A percentile compares a stretch with the other conserved stretches of the same genome.
Evolutionary conservation across 2,888 invertebrate species (phyloP).

Genomic region (Polymixis lichenea): DNA sequence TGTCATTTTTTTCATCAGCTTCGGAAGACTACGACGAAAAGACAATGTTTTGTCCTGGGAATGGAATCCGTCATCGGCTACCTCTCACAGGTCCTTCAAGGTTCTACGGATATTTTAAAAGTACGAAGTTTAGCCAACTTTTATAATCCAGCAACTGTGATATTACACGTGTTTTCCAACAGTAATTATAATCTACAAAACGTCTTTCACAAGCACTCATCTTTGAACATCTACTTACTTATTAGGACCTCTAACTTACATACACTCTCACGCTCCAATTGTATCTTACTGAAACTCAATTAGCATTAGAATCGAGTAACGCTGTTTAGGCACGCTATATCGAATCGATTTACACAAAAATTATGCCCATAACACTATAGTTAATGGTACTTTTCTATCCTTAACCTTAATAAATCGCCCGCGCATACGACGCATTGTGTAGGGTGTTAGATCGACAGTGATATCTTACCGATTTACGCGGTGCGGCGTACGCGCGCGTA

Average conservation of each 20-base stretch:
- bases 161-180: conserved; percentile 4
- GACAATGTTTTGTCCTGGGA: conserved; percentile 34
- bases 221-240: conserved; percentile 61
- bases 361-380: conserved; percentile 67
- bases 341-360: conserved; percentile 80
- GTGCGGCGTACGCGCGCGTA: conserved; percentile 77
- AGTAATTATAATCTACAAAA: conserved; percentile 29
- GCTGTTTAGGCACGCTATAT: conserved; percentile 71
- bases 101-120: neutral
- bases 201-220: conserved; percentile 42
- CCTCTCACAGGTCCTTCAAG: conserved; percentile 20
- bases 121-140: conserved; percentile 1
- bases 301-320: conserved; percentile 71
- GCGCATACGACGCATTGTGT: conserved; percentile 72
- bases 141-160: neutral
- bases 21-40: conserved; percentile 5
- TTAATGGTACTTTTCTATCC: conserved; percentile 81
- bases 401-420: conserved; percentile 85
- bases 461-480: conserved; percentile 79
- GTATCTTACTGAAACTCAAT: conserved; percentile 72
- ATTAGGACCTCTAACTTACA: conserved; percentile 66
- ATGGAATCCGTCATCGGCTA: neutral
- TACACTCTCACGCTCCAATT: conserved; percentile 81
- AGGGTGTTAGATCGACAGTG: conserved; percentile 79
- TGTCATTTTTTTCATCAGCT: conserved; percentile 39